phyloP scores from a whole-genome alignment of 2,113 vertebrate species.

The Vicugna pacos region DNA sequence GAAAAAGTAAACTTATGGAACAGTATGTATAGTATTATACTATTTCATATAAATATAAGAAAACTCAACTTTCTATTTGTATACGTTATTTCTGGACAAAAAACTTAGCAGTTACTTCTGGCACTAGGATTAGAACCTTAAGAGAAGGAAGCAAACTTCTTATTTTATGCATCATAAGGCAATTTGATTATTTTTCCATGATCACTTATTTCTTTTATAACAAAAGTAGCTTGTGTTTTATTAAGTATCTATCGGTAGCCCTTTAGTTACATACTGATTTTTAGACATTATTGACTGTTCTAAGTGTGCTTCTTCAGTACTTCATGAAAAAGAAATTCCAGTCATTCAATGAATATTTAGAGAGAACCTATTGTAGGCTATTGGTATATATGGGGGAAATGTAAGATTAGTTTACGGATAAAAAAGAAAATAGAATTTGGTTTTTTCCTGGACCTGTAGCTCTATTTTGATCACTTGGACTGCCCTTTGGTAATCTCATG shows the following conservation, averaged over 20 bases:
- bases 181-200: slow-evolving; percentile 19
- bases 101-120: not conserved
- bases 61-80: not conserved
- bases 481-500: not conserved
- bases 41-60: not conserved
- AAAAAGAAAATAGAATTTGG: not conserved
- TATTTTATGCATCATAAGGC: not conserved
- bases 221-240: slow-evolving; percentile 10
- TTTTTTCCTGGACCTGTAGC: not conserved
- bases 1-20: not conserved
- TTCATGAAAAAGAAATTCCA: not conserved
- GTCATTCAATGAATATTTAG: not conserved
- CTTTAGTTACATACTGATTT: slow-evolving; percentile 6
- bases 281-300: not conserved
- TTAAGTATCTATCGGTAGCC: not conserved
- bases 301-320: not conserved
- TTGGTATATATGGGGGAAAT: not conserved
- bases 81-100: not conserved
- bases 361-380: not conserved
- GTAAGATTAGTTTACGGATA: not conserved
- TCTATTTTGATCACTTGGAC: not conserved
- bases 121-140: not conserved
- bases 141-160: not conserved
- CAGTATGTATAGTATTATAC: not conserved
- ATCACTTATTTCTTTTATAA: not conserved